Percentiles rank a stretch among this genome's conserved stretches.
phyloP scores from a whole-genome alignment of 2,888 invertebrate genomes.

The Thalpophila matura region DNA sequence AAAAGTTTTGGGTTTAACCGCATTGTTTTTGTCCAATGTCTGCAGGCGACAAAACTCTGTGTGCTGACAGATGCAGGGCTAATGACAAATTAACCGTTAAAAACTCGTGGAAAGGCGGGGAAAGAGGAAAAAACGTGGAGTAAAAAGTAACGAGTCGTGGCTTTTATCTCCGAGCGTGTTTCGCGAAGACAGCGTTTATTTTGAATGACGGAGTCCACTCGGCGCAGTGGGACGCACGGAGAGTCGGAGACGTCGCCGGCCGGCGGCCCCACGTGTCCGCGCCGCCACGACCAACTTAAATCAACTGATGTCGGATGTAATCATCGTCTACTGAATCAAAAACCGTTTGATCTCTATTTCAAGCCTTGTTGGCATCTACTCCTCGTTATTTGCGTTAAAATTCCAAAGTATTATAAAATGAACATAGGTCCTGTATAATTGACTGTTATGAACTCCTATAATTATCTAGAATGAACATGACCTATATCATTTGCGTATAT shows the following conservation, averaged over 20 bases:
- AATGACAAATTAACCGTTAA: slow-evolving; percentile 87
- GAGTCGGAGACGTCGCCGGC: slow-evolving; percentile 50
- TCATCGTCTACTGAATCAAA: slow-evolving; percentile 77
- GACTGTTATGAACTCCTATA: too few relatives aligned
- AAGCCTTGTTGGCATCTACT: slow-evolving; percentile 39
- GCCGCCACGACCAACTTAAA: slow-evolving; percentile 64
- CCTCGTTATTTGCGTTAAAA: slow-evolving; percentile 53
- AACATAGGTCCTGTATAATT: slow-evolving; percentile 23
- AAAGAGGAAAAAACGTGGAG: slow-evolving; percentile 74
- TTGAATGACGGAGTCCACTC: slow-evolving; percentile 70
- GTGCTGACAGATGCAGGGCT: slow-evolving; percentile 84
- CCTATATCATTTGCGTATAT: neutral
- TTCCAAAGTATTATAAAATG: slow-evolving; percentile 36
- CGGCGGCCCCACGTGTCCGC: slow-evolving; percentile 55
- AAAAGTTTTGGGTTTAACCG: slow-evolving; percentile 66
- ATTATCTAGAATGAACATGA: too few relatives aligned
- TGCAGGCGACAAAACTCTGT: slow-evolving; percentile 73
- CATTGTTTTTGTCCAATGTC: slow-evolving; percentile 70
- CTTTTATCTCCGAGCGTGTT: slow-evolving; percentile 78
- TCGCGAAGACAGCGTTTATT: slow-evolving; percentile 80
- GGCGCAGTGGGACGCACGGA: slow-evolving; percentile 54
- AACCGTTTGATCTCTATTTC: slow-evolving; percentile 82
- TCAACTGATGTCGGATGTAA: slow-evolving; percentile 80
- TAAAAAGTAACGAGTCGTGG: slow-evolving; percentile 74
- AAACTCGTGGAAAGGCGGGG: slow-evolving; percentile 79